Conservation (phyloP, 2,888 invertebrate species). For the Macaria liturata region DNA sequence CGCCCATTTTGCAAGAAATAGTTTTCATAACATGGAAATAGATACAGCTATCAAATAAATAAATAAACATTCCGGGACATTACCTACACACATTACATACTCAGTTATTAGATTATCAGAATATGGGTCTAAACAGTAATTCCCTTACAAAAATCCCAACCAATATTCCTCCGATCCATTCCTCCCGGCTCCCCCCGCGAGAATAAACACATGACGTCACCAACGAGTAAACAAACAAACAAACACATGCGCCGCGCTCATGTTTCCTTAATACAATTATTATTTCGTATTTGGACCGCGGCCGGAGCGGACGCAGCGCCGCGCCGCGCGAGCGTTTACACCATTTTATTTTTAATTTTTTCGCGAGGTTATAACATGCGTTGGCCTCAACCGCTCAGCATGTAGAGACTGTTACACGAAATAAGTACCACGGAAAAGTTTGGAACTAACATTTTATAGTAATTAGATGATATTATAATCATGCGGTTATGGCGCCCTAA, state of each 20-base stretch:
- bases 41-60: too few species aligned
- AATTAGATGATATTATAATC: too few species aligned
- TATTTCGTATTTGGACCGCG: conserved; percentile 81
- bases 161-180: conserved; percentile 21
- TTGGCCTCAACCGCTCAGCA: too few species aligned
- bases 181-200: conserved; percentile 62
- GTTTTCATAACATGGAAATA: too few species aligned
- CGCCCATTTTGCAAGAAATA: too few species aligned
- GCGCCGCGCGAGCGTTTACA: conserved; percentile 9
- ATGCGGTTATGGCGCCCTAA: too few species aligned
- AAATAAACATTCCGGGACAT: too few species aligned
- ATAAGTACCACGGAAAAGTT: too few species aligned
- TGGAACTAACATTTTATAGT: too few species aligned
- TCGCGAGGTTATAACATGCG: conserved; percentile 40
- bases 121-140: not conserved
- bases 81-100: too few species aligned
- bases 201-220: conserved; percentile 84
- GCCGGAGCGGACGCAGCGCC: conserved; percentile 57
- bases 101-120: too few species aligned
- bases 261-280: conserved; percentile 84
- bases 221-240: conserved; percentile 84
- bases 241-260: conserved; percentile 84
- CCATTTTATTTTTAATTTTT: conserved; percentile 56
- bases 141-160: conserved; percentile 9
- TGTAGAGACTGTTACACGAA: too few species aligned